Conservation (phyloP, 2,888 invertebrate species). For the Aradus depressus region DNA sequence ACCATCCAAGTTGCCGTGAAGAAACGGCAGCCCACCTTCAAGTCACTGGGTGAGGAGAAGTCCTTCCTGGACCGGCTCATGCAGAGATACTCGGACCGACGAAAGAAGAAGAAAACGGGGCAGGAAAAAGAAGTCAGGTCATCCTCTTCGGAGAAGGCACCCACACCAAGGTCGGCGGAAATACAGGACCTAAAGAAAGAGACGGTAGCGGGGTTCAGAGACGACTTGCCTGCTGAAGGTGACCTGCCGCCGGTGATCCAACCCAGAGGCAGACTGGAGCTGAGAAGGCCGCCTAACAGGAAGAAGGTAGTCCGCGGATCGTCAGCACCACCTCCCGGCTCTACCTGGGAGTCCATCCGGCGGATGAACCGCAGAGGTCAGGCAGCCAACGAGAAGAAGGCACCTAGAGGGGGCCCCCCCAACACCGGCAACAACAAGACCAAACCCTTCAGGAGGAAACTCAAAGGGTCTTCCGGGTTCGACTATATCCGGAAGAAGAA, state of each 20-base stretch:
- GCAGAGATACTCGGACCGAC: conserved; percentile 48
- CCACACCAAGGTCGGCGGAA: conserved; percentile 45
- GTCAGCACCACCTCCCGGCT: conserved; percentile 56
- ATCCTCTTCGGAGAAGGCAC: conserved; percentile 44
- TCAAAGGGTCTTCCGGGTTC: conserved; percentile 66
- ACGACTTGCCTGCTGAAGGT: conserved; percentile 42
- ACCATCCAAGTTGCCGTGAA: conserved; percentile 7
- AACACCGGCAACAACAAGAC: conserved; percentile 24
- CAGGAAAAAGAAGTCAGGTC: conserved; percentile 14
- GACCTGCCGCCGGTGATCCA: conserved; percentile 51
- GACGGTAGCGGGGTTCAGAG: conserved; percentile 53
- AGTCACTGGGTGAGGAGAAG: conserved; percentile 34
- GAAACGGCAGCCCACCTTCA: conserved; percentile 21
- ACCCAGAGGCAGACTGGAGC: conserved; percentile 6
- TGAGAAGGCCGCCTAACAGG: conserved; percentile 48
- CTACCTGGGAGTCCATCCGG: conserved; percentile 14
- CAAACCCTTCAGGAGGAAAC: conserved; percentile 47
- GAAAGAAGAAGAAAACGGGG: conserved; percentile 38
- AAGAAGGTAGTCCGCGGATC: conserved; percentile 72
- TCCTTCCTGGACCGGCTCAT: conserved; percentile 56
- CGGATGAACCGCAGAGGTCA: conserved; percentile 19
- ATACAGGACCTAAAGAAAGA: conserved; percentile 41
- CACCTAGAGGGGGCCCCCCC: background rate
- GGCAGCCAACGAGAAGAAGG: conserved; percentile 3
- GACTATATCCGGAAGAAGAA: conserved; percentile 85